Conservation (phyloP, 2,797 vertebrate genomes). For the Etheostoma nigrum region DNA sequence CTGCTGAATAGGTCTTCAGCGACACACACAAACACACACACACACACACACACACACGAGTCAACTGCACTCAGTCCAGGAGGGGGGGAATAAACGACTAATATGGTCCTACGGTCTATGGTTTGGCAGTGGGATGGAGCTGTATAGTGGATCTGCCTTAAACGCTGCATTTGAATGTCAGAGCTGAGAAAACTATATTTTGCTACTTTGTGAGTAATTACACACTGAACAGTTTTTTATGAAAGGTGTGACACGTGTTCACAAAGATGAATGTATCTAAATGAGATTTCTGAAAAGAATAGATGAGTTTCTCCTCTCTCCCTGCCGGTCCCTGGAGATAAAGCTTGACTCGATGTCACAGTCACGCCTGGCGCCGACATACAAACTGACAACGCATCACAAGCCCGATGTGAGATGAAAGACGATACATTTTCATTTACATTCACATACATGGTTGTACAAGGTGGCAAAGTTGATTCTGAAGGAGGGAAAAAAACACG, state of each 20-base stretch:
- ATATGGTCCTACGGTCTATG: no score
- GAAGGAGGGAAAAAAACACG: slow-evolving; percentile 48
- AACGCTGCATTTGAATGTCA: neutral
- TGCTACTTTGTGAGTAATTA: slow-evolving; percentile 9
- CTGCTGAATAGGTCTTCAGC: no score
- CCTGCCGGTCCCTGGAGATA: slow-evolving; percentile 43
- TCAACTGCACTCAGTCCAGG: no score
- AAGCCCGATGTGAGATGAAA: slow-evolving; percentile 48
- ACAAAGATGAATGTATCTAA: slow-evolving; percentile 32
- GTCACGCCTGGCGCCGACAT: slow-evolving; percentile 42
- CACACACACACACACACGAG: no score
- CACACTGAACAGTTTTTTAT: slow-evolving; percentile 1
- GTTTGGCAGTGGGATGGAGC: no score
- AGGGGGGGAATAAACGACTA: no score
- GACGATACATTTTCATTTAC: slow-evolving; percentile 68
- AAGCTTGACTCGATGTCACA: slow-evolving; percentile 64
- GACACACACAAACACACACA: neutral
- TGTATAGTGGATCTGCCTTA: neutral
- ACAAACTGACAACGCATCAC: slow-evolving; percentile 51
- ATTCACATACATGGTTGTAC: slow-evolving; percentile 73
- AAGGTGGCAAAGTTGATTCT: slow-evolving; percentile 67
- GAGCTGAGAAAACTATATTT: neutral
- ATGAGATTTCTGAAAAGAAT: slow-evolving; percentile 52
- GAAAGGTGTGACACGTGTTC: slow-evolving; percentile 29
- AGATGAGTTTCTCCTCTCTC: slow-evolving; percentile 31